These are phyloP conservation scores for Dicranocentrus wangi DNA, from an alignment of 2,888 invertebrate genomes.

Conservation along the genomic window DNA sequence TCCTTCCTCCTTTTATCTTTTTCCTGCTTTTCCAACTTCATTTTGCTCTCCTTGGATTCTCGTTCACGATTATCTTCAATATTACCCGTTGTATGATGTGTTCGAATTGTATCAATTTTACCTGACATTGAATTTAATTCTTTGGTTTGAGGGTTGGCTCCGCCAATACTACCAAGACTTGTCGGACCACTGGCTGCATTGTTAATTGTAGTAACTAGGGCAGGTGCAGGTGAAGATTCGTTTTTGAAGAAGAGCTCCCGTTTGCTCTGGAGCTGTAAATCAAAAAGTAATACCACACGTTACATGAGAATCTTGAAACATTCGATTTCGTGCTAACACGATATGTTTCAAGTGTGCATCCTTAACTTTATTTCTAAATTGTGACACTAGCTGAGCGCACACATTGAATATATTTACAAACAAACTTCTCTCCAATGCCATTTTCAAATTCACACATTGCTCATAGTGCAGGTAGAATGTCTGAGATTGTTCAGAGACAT, in stretches of 20 bases:
- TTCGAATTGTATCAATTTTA: constrained; percentile 73
- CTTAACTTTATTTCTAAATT: no score
- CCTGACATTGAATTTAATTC: constrained; percentile 71
- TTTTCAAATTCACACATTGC: no score
- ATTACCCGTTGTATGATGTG: constrained; percentile 63
- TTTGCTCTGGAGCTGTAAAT: constrained; percentile 84
- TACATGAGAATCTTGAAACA: no score
- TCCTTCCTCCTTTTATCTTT: constrained; percentile 79
- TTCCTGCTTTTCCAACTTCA: constrained; percentile 71
- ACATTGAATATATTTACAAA: no score
- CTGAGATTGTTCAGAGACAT: no score
- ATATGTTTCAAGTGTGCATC: no score
- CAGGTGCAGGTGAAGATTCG: constrained; percentile 74
- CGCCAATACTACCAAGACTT: constrained; percentile 76
- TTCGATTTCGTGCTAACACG: no score
- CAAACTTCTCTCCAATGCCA: no score
- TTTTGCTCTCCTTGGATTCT: constrained; percentile 73
- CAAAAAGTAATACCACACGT: no score
- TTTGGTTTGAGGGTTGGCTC: constrained; percentile 76
- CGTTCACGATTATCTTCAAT: constrained; percentile 73
- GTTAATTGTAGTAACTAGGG: constrained; percentile 76
- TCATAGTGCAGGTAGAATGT: no score
- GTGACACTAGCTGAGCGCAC: no score
- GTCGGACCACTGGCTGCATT: constrained; percentile 75
- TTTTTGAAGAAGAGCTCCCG: constrained; percentile 89